Evolutionary conservation across 2,797 vertebrate species (phyloP).

Genomic region (Rhabdophis nuchalis): DNA sequence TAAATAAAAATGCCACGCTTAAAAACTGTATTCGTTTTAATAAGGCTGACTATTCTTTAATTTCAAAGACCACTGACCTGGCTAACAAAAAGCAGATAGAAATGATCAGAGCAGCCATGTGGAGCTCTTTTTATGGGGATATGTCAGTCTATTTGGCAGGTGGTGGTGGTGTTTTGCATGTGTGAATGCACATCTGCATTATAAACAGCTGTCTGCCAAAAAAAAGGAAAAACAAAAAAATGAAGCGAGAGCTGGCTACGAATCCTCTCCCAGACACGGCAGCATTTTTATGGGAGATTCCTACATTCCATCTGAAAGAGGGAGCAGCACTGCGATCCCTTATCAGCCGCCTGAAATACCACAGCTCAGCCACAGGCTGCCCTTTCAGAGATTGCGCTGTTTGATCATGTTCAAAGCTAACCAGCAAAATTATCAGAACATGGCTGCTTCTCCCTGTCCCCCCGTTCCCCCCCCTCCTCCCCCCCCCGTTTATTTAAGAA

Average conservation of each 20-base stretch:
- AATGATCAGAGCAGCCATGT: neutral
- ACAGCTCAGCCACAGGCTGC: neutral
- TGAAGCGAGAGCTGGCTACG: neutral
- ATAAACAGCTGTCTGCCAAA: neutral
- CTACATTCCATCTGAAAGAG: neutral
- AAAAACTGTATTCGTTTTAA: slow-evolving; percentile 57
- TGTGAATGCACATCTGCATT: neutral
- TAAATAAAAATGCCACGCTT: slow-evolving; percentile 31
- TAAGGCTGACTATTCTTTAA: slow-evolving; percentile 61
- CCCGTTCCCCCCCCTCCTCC: too few species aligned
- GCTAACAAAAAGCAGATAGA: slow-evolving; percentile 49
- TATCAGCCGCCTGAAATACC: neutral
- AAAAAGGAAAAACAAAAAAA: neutral
- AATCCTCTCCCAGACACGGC: neutral
- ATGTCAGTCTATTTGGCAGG: neutral
- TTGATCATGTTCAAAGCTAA: slow-evolving; percentile 41
- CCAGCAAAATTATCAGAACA: slow-evolving; percentile 58
- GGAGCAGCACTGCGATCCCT: neutral
- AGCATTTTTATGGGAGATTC: neutral
- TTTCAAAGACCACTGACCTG: slow-evolving; percentile 67
- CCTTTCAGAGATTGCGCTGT: neutral
- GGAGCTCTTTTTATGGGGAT: neutral
- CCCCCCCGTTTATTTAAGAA: neutral
- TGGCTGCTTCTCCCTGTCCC: slow-evolving; percentile 5
- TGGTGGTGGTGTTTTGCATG: neutral